Evolutionary conservation across 35 echinoderm and acorn worm genomes (phyloP), one percentile per base, ranked within the genome.

Genomic region (Acanthaster planci): DNA sequence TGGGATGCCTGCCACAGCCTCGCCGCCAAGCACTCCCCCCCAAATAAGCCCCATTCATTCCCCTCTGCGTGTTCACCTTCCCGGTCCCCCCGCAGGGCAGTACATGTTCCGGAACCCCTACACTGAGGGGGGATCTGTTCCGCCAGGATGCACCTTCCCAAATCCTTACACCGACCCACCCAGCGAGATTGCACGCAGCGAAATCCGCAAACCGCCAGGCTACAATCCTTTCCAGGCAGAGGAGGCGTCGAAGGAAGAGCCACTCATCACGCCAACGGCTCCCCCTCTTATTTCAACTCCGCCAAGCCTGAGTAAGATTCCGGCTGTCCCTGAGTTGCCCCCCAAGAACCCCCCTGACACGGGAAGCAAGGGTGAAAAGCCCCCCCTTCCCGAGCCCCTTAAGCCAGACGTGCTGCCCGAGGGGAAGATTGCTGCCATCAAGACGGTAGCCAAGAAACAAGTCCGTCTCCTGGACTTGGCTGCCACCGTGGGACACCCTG

Each of bases 401-500:
- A 80, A 89, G 51, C 87, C 87, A 5, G 57, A 84, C 37, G 80
- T 89, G 10, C 56, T 89, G 9, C 87, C 59, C 30, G 80, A 89
- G 76, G 87, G 78, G 8, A 89, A 89, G 80, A 89, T 89, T 76
- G 87, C 87, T 55, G 87, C 87, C 37, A 89, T 89, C 60, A 89
- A 84, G 80, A 77, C 47, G 22, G 80, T 77, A 9, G 55, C 87
- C 16, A 83, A 57, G 32, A 19, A 34, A 16, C 27, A 34, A 37
- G 50, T n/a, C 23, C 53, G 32, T 30, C 29, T 53, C 30, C 37
- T 39, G 37, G 81, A 83, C 36, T 53, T 57, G 8, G 19, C 35
- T 32, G 1, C 18, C 2, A 27, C 26, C 56, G 34, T 39, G 1
- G 56, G 52, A 37, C 19, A 58, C 12, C n/a, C 53, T 36, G 32